Base-by-base conservation (phyloP, 2,797 vertebrate genomes). In the Sebastiscus albofasciatus region DNA sequence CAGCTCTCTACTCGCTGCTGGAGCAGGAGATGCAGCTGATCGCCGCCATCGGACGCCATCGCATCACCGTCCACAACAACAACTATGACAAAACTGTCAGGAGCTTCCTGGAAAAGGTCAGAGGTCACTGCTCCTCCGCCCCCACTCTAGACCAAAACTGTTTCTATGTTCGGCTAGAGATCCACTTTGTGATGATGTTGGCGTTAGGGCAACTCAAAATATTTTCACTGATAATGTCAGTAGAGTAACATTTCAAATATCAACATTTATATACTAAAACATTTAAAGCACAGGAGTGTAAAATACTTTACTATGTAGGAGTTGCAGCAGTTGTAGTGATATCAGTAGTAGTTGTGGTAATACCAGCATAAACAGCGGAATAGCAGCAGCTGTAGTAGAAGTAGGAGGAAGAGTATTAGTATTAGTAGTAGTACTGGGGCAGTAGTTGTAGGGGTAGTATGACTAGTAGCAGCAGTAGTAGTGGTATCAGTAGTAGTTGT, bases 11-110 rank as follows among this genome's bases (percentile, higher is more conserved):
- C 78, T 88, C 80, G 14, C 95, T 99, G 68, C 87, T 98, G 89
- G 96, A 99, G 39, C 90, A 97, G 89, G 97, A 99, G 91, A 92
- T 92, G 1, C 82, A 97, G 77, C 82, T 97, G 77, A 97, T 99
- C 82, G 93, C 94, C 78, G 95, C 94, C 55, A 96, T 99, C 46
- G 97, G 93, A 59, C 91, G 90, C 46, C 96, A 97, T 52, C 96
- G 87, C 77, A 65, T 92, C 12, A 64, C 81, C 14, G 93, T 94
- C 64, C 66, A 76, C 13, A 71, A 91, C 73, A 91, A 82, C 60
- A 97, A 92, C 78, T 88, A 93, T 4, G 88, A 97, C 60, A 95
- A 92, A 81, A 67, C 82, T 2, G 86, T 97, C 68, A 77, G 93
- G 74, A 79, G 39, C 10, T 96, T 98, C 80, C 87, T 99, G 83